phyloP scores from a whole-genome alignment of 2,888 invertebrate species.

The Drosophila prolongata region DNA sequence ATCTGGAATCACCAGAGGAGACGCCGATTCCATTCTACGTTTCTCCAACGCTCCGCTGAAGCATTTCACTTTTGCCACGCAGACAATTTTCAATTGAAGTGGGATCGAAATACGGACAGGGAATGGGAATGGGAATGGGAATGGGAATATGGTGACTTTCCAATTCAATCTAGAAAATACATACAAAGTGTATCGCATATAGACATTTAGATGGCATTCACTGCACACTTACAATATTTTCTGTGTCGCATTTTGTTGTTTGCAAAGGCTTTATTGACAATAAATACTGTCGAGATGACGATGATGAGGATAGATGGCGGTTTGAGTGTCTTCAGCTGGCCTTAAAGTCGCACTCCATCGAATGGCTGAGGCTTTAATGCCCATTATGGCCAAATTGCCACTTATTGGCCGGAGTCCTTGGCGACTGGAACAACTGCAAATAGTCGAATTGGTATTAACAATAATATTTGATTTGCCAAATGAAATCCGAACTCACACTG shows the following conservation, averaged over 20 bases:
- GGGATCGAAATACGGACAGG: constrained; percentile 30
- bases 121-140: constrained; percentile 8
- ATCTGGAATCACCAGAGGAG: constrained; percentile 9
- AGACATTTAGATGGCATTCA: constrained; percentile 49
- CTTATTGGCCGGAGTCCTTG: constrained; percentile 50
- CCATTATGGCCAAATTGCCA: constrained; percentile 51
- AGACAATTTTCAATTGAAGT: constrained; percentile 71
- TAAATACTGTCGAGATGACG: constrained; percentile 24
- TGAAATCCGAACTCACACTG: constrained; percentile 28
- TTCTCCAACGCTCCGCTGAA: constrained; percentile 29
- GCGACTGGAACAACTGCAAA: constrained; percentile 39
- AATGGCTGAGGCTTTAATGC: constrained; percentile 31
- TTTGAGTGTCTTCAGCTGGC: constrained; percentile 26
- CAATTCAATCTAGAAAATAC: constrained; percentile 60
- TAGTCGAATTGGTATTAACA: constrained; percentile 51
- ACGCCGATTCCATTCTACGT: constrained; percentile 22
- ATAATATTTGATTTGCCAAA: constrained; percentile 72
- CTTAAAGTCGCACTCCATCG: constrained; percentile 29
- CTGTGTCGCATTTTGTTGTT: constrained; percentile 46
- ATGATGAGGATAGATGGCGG: constrained; percentile 36
- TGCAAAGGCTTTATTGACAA: constrained; percentile 43
- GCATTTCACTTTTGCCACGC: constrained; percentile 63
- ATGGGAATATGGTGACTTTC: constrained; percentile 25
- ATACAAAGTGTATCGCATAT: constrained; percentile 44
- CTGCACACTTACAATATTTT: constrained; percentile 52